These are phyloP conservation scores for Machimus atricapillus DNA, from an alignment of 2,888 invertebrate genomes.

Conservation along the genomic window DNA sequence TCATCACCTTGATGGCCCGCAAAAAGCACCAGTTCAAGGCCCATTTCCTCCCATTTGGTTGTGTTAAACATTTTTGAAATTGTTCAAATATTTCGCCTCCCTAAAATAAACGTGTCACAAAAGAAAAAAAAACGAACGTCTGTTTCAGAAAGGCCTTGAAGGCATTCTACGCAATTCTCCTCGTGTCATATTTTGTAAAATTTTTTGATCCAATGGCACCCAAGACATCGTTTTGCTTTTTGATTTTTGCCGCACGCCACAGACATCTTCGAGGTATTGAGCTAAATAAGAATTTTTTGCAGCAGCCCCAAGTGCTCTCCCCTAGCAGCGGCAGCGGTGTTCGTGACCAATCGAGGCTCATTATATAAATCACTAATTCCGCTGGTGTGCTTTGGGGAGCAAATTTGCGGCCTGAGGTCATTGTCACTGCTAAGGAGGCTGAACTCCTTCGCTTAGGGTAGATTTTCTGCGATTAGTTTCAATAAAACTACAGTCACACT, in stretches of 20 bases:
- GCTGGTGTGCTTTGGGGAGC: not conserved
- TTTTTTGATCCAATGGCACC: not conserved
- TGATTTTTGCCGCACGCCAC: not conserved
- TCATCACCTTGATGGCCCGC: not conserved
- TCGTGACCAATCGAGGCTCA: conserved; percentile 8
- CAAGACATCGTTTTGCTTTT: not conserved
- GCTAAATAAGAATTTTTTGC: not conserved
- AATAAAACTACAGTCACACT: not conserved
- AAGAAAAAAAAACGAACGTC: not conserved
- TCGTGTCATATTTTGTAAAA: not conserved
- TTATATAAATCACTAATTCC: conserved; percentile 29
- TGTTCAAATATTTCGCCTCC: not conserved
- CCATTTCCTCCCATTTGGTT: not conserved
- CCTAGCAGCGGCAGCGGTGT: not conserved
- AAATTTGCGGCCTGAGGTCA: not conserved
- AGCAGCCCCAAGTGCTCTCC: not conserved
- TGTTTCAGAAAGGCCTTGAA: not conserved
- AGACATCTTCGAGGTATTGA: not conserved
- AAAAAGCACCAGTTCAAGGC: not conserved
- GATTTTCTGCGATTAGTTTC: not conserved
- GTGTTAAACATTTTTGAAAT: not conserved
- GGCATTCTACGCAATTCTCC: not conserved
- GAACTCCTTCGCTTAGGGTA: not conserved
- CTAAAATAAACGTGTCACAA: not conserved
- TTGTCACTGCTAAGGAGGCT: not conserved